These are phyloP conservation scores for Agonum fuliginosum DNA, from an alignment of 2,888 invertebrate species.

Conservation along the genomic window DNA sequence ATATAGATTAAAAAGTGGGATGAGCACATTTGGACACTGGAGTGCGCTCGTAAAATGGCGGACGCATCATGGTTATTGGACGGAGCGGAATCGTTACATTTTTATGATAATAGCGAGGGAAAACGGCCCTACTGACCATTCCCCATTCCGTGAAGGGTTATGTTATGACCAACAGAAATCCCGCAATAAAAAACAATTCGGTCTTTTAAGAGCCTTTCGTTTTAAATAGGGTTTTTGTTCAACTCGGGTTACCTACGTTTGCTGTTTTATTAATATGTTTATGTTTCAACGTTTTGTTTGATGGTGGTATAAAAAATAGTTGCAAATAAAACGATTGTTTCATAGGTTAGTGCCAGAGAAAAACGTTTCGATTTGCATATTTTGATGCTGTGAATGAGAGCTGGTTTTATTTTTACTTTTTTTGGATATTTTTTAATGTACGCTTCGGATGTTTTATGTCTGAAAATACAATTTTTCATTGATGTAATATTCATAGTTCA, in stretches of 20 bases:
- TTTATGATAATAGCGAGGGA: slow-evolving; percentile 61
- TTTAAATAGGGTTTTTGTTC: slow-evolving; percentile 35
- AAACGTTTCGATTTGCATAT: slow-evolving; percentile 49
- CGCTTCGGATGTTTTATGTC: slow-evolving; percentile 33
- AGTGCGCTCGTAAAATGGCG: slow-evolving; percentile 69
- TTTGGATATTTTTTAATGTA: slow-evolving; percentile 40
- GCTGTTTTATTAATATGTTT: slow-evolving; percentile 55
- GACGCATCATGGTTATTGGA: slow-evolving; percentile 65
- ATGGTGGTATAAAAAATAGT: slow-evolving; percentile 35
- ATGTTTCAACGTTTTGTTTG: slow-evolving; percentile 40
- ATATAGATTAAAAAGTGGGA: slow-evolving; percentile 71
- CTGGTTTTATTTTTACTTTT: slow-evolving; percentile 24
- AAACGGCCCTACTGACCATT: slow-evolving; percentile 40
- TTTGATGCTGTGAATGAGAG: slow-evolving; percentile 40
- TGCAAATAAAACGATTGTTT: slow-evolving; percentile 45
- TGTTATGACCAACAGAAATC: slow-evolving; percentile 39
- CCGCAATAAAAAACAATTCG: slow-evolving; percentile 50
- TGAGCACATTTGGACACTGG: slow-evolving; percentile 64
- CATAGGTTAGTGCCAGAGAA: slow-evolving; percentile 30
- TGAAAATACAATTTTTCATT: slow-evolving; percentile 42
- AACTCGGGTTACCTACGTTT: slow-evolving; percentile 12
- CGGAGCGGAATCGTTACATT: slow-evolving; percentile 52
- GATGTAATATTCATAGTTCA: slow-evolving; percentile 41
- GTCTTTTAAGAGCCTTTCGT: slow-evolving; percentile 50
- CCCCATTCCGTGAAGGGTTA: slow-evolving; percentile 45